These are phyloP conservation scores for Allygus modestus DNA, from an alignment of 2,888 invertebrate species.

Conservation along the genomic window DNA sequence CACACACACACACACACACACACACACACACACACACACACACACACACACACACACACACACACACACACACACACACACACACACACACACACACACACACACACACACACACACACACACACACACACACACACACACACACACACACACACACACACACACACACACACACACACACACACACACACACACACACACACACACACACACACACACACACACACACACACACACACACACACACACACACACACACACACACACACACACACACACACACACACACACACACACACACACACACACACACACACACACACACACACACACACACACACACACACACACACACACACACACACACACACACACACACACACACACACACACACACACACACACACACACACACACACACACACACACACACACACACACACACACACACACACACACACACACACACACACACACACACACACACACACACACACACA, in stretches of 20 bases:
- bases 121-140: constrained; percentile 9
- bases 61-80: constrained; percentile 43
- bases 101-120: constrained; percentile 9
- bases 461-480: no score
- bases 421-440: no score
- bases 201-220: constrained; percentile 9
- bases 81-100: constrained; percentile 9
- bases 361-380: no score
- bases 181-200: constrained; percentile 9
- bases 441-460: no score
- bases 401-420: no score
- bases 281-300: constrained; percentile 9
- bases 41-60: constrained; percentile 41
- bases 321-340: no score
- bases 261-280: constrained; percentile 9
- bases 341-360: no score
- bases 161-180: constrained; percentile 9
- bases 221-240: constrained; percentile 9
- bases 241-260: constrained; percentile 9
- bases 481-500: no score
- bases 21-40: constrained; percentile 45
- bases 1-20: constrained; percentile 45
- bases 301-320: constrained; percentile 9
- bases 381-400: no score
- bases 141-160: constrained; percentile 9